Conservation (phyloP, 2,797 vertebrate genomes). For the Channa striata region DNA sequence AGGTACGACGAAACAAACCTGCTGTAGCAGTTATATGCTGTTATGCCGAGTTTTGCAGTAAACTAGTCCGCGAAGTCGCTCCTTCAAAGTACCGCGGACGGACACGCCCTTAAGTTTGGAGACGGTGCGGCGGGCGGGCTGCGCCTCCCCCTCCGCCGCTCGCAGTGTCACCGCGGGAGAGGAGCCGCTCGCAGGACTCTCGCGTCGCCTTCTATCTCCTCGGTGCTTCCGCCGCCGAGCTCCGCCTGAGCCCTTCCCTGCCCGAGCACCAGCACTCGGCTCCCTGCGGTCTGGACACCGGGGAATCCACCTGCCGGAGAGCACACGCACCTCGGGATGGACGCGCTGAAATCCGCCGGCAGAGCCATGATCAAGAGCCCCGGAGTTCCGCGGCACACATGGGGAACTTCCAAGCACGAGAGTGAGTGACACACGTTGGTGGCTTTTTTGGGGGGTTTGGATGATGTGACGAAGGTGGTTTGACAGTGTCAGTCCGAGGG, state of each 20-base stretch:
- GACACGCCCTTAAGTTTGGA: constrained; percentile 77
- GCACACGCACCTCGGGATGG: constrained; percentile 83
- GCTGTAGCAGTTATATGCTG: no score
- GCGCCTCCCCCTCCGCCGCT: constrained; percentile 32
- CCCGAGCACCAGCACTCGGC: neutral
- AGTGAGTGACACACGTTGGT: constrained; percentile 82
- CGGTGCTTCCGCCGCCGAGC: constrained; percentile 28
- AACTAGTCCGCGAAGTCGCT: no score
- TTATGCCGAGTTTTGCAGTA: no score
- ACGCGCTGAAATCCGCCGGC: constrained; percentile 91
- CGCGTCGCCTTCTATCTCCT: neutral
- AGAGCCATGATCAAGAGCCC: constrained; percentile 92
- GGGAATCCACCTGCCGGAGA: constrained; percentile 71
- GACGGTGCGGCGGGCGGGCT: constrained; percentile 46
- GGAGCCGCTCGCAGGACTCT: neutral
- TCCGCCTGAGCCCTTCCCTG: no score
- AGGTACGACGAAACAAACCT: neutral
- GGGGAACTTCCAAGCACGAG: constrained; percentile 90
- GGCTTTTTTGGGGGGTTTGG: no score
- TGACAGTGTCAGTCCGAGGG: neutral
- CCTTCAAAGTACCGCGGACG: constrained; percentile 11
- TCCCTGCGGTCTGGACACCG: constrained; percentile 42
- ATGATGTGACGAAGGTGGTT: neutral
- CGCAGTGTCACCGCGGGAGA: neutral
- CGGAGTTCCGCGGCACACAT: constrained; percentile 88